These are phyloP conservation scores for Azemiops feae DNA, from an alignment of 2,113 vertebrate species.

Conservation along the genomic window DNA sequence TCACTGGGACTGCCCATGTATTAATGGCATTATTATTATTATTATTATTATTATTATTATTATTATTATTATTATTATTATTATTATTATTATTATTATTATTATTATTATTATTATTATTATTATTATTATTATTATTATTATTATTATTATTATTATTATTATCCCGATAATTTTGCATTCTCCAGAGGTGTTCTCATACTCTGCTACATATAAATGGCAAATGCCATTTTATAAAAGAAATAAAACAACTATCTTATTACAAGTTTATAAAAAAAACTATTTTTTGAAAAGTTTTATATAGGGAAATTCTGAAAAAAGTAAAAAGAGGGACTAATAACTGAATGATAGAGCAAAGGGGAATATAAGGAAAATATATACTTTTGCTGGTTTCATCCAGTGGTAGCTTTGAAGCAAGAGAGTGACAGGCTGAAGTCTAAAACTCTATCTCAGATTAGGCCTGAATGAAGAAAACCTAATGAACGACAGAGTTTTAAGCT, in stretches of 20 bases:
- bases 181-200: constrained; percentile 1
- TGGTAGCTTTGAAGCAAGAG: not conserved
- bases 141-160: too few relatives aligned
- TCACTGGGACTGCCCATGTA: too few relatives aligned
- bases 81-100: too few relatives aligned
- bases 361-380: not conserved
- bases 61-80: too few relatives aligned
- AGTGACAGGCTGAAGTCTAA: not conserved
- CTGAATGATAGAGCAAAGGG: not conserved
- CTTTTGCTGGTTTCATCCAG: not conserved
- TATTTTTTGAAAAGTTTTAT: not conserved
- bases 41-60: too few relatives aligned
- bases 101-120: too few relatives aligned
- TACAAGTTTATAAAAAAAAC: constrained; percentile 3
- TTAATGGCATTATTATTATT: too few relatives aligned
- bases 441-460: not conserved
- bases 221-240: constrained; percentile 27
- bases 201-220: constrained; percentile 8
- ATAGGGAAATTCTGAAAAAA: not conserved
- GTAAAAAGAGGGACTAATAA: not conserved
- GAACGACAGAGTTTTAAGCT: not conserved
- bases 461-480: not conserved
- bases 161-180: constrained; percentile 21
- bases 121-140: too few relatives aligned
- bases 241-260: constrained; percentile 12